Evolutionary conservation across 2,888 invertebrate genomes (phyloP), one percentile per base, ranked within the genome.

Genomic region (Amorpha juglandis): DNA sequence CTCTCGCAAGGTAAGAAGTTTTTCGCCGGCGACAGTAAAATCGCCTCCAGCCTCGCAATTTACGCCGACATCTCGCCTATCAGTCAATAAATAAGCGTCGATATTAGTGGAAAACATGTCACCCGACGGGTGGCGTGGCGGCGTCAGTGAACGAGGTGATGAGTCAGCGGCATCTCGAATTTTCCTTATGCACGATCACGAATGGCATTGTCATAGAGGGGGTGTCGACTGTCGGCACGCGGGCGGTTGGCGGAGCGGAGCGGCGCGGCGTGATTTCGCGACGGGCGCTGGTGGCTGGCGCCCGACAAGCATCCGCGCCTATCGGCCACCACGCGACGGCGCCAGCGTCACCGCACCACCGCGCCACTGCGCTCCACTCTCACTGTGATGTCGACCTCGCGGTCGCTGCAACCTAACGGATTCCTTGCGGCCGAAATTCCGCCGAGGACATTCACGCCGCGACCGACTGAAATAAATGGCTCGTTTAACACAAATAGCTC

Each of bases 401-500:
- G 66, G 58, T 42, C 64, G 66, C 73, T 79, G 78, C 86, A 83
- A 86, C 79, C 86, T 91, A 91, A 92, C 92, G 90, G 90, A 90
- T 90, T 89, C 91, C 89, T 88, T 83, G 84, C 87, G 88, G 83
- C 91, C 91, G 83, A 92, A 92, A 92, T 92, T 91, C 92, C 92
- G 80, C 80, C 76, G 91, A 88, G 92, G 91, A 88, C 92, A 78
- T 92, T 92, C 92, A 92, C 92, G 91, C 85, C 84, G 79, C 90
- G 84, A 87, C 88, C 84, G 91, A 91, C 92, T 92, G 90, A 92
- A 92, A 92, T 92, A 92, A 92, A 91, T 90, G 89, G 91, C 88
- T 87, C 88, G 86, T 92, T 90, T 90, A 90, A 91, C 92, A 87
- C 89, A 92, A 92, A 92, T 91, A 92, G 91, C 90, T 86, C 87